Conservation (phyloP, 2,113 vertebrate species). For the Gracilinanus agilis region DNA sequence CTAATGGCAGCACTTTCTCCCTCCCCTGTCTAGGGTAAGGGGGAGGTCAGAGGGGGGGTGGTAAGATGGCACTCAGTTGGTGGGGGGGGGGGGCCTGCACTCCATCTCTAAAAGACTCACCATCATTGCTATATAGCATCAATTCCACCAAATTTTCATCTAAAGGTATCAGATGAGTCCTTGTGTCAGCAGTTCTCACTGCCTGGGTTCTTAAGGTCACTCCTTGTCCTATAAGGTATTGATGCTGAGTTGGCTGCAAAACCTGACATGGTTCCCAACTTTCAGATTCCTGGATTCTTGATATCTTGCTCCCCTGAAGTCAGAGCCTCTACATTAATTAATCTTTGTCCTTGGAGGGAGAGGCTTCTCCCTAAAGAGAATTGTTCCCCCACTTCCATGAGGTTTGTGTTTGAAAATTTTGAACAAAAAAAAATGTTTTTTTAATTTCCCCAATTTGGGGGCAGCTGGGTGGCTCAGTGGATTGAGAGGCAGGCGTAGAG, state of each 20-base stretch:
- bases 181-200: neutral
- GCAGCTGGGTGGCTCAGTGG: too few species aligned
- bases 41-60: too few species aligned
- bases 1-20: too few species aligned
- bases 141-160: neutral
- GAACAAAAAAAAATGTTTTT: too few species aligned
- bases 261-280: neutral
- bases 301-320: neutral
- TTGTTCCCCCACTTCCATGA: neutral
- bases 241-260: neutral
- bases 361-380: neutral
- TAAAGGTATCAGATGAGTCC: neutral
- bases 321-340: neutral
- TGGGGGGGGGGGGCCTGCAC: too few species aligned
- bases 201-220: neutral
- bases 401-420: too few species aligned
- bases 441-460: too few species aligned
- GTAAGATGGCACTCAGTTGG: too few species aligned
- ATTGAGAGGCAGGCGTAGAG: too few species aligned
- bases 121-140: neutral
- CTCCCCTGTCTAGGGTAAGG: too few species aligned
- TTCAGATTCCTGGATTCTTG: neutral
- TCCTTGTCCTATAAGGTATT: neutral
- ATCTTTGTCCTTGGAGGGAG: neutral
- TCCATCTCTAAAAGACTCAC: too few species aligned